Evolutionary conservation across 2,113 vertebrate species (phyloP).

Genomic region (Leuciscus idus): DNA sequence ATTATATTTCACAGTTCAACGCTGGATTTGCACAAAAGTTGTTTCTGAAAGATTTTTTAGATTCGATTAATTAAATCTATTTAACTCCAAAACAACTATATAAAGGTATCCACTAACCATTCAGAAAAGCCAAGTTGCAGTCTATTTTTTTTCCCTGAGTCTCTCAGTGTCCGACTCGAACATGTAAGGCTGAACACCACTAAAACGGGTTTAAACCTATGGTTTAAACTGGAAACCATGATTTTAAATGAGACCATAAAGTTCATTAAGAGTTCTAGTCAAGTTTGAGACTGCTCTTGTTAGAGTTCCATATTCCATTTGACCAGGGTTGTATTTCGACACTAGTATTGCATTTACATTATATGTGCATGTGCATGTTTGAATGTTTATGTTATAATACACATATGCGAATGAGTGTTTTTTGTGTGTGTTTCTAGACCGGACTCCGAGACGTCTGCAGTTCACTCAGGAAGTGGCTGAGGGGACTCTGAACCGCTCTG

Average conservation of each 20-base stretch:
- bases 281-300: background rate
- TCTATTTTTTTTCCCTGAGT: too few relatives aligned
- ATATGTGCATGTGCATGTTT: background rate
- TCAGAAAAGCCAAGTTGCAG: too few relatives aligned
- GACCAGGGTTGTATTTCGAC: background rate
- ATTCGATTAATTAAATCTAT: too few relatives aligned
- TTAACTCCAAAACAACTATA: too few relatives aligned
- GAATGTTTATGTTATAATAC: background rate
- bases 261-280: background rate
- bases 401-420: background rate
- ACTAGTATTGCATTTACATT: background rate
- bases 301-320: background rate
- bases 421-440: conserved; percentile 66
- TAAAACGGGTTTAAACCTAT: too few relatives aligned
- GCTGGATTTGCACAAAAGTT: too few relatives aligned
- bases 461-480: conserved; percentile 77
- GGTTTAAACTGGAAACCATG: too few relatives aligned
- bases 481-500: conserved; percentile 78
- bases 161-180: too few relatives aligned
- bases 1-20: too few relatives aligned
- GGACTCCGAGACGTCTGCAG: conserved; percentile 78
- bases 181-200: too few relatives aligned
- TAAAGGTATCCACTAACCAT: too few relatives aligned
- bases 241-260: background rate
- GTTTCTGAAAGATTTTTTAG: too few relatives aligned